Evolutionary conservation across 2,888 invertebrate species (phyloP).

Genomic region (Priapulus caudatus): DNA sequence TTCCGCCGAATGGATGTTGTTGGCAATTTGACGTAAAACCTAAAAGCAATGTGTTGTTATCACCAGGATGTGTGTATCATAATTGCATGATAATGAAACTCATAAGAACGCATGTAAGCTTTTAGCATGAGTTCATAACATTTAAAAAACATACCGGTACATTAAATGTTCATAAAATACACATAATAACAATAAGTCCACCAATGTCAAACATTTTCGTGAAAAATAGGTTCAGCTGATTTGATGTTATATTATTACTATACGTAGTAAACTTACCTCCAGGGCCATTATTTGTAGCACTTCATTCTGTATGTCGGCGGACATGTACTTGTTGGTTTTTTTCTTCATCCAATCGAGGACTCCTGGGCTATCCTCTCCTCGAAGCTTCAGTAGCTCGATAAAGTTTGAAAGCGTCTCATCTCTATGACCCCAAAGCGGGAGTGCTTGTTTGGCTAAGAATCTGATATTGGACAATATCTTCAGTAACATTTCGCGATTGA

Average conservation of each 20-base stretch:
- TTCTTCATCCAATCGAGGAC: slow-evolving; percentile 17
- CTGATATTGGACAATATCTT: slow-evolving; percentile 17
- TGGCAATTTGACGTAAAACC: slow-evolving; percentile 16
- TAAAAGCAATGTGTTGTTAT: too few species aligned
- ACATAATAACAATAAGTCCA: too few species aligned
- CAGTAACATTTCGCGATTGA: slow-evolving; percentile 15
- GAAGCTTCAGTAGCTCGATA: slow-evolving; percentile 17
- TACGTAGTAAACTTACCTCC: too few species aligned
- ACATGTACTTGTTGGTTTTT: slow-evolving; percentile 19
- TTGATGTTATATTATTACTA: too few species aligned
- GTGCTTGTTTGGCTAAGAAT: slow-evolving; percentile 18
- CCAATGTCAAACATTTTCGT: too few species aligned
- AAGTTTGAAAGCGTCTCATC: slow-evolving; percentile 18
- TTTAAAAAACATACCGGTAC: too few species aligned
- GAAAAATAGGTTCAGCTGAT: too few species aligned
- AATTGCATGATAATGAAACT: too few species aligned
- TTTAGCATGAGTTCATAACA: too few species aligned
- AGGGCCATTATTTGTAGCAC: slow-evolving; percentile 19
- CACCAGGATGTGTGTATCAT: too few species aligned
- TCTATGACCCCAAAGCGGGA: slow-evolving; percentile 19
- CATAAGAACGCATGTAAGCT: too few species aligned
- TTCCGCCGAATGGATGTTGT: background rate
- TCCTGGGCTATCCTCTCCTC: slow-evolving; percentile 13
- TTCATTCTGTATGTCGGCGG: slow-evolving; percentile 22
- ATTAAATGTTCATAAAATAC: too few species aligned